Evolutionary conservation across 1,140 invertebrate genomes (phyloP), one percentile per base, ranked within the genome.

Genomic region (Drosophila parabipectinata): DNA sequence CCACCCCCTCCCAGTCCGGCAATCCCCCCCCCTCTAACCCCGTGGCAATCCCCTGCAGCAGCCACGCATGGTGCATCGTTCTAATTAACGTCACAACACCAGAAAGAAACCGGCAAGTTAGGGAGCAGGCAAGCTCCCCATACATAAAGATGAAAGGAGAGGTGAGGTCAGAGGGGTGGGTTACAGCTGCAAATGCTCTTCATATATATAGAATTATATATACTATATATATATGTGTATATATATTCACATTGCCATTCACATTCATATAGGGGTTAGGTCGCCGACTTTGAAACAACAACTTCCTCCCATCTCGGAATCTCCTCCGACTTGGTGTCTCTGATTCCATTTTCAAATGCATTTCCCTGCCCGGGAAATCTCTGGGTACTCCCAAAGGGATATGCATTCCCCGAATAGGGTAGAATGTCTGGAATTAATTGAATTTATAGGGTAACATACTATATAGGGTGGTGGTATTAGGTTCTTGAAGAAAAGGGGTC

Each of bases 41-140:
- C n/a, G 21, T 24, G 50, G 52, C 53, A 62, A 62, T 72, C 60
- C 74, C 62, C 61, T 21, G 61, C 74, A 51, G 39, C 66, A 72
- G 71, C 77, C 67, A 74, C 72, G 79, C 75, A 83, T 83, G 74
- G 69, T 83, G 79, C 79, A 64, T 64, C 79, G 80, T 82, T 82
- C 79, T 83, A 82, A 82, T 82, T 82, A 83, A 83, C 75, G 79
- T 79, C 79, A 79, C 62, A 68, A 63, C 59, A 62, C 56, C 58
- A 62, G 58, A 21, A 47, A n/a, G 26, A 6, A 34, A 8, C 8
- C 7, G 8, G 32, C 32, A 9, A 32, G 12, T 10, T 37, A 10
- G 55, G 44, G 44, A 45, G 15, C n/a, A 18, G 18, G 18, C 18
- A 18, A 18, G 41, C 12, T 41, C 32, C 32, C 34, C 34, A 37